Base-by-base conservation (phyloP, 2,888 invertebrate species). In the Dicroscelio sp. region DNA sequence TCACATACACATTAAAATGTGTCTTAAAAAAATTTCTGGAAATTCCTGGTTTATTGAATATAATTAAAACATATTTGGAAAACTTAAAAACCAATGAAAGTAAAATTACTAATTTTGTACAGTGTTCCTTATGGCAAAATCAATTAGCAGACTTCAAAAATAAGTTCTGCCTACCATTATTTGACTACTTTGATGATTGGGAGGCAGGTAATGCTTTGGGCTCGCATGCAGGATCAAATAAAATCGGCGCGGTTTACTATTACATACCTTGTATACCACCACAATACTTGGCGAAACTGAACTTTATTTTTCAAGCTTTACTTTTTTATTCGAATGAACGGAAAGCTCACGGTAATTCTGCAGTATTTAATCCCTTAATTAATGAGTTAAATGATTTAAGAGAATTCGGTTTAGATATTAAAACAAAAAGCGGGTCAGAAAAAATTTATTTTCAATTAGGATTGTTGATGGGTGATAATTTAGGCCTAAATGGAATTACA, bases 391-490 rank as follows among this genome's bases (percentile, higher is more conserved):
- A 33, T 6, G 17, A 27, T 55, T 89, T 75, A 35, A 38, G 10
- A 52, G 23, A 38, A n/a, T 69, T 58, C 17, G 88, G 83, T 3
- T 14, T 90, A 31, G 27, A 43, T 58, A 17, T 83, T 25, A 38
- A 17, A 60, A 33, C 60, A 17, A 25, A 65, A 23, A n/a, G 17
- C 5, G 55, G 35, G 14, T 27, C 31, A n/a, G 69, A 69, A 78
- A 67, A 6, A 38, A n/a, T 90, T 5, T 89, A 63, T 35, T 93
- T 92, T 80, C 31, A 83, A 48, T 73, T 90, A 23, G 71, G 31
- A 30, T 31, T 89, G 17, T 71, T 93, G 20, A 8, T 73, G 12
- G 92, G 92, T 0, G 92, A 93, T 43, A 93, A 93, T 73, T 31
- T 89, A 2, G 92, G 90, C 0, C 27, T 90, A 0, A 75, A 92